Conservation (phyloP, 2,888 invertebrate species). For the Agriopis marginaria region DNA sequence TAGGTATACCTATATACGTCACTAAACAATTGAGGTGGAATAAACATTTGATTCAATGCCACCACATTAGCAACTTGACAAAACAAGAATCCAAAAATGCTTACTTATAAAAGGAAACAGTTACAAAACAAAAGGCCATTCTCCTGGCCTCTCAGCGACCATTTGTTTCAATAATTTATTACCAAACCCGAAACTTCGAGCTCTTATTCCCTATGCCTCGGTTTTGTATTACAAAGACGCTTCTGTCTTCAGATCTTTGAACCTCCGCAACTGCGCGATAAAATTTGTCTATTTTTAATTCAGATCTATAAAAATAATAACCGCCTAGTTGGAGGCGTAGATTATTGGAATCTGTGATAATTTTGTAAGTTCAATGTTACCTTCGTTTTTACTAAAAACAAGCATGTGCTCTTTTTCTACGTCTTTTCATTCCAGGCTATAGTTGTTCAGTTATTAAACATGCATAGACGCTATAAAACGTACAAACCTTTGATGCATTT, state of each 20-base stretch:
- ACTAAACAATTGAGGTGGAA: neutral
- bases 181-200: conserved; percentile 27
- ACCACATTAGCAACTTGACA: neutral
- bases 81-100: neutral
- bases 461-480: too few relatives aligned
- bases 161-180: conserved; percentile 35
- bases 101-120: conserved; percentile 7
- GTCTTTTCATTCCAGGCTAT: too few relatives aligned
- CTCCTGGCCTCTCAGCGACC: conserved; percentile 6
- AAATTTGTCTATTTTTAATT: conserved; percentile 28
- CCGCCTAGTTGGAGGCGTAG: conserved; percentile 5
- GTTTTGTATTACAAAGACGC: conserved; percentile 39
- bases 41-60: neutral
- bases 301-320: conserved; percentile 25
- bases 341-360: conserved; percentile 8
- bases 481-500: too few relatives aligned
- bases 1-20: too few relatives aligned
- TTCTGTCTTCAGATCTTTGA: conserved; percentile 42
- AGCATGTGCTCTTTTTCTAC: too few relatives aligned
- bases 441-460: too few relatives aligned
- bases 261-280: conserved; percentile 24
- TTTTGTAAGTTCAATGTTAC: conserved; percentile 18
- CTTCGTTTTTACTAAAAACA: neutral
- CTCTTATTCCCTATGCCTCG: conserved; percentile 20
- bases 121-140: conserved; percentile 22